Base-by-base conservation (phyloP, 2,888 invertebrate genomes). In the Leucoptera coffeella region DNA sequence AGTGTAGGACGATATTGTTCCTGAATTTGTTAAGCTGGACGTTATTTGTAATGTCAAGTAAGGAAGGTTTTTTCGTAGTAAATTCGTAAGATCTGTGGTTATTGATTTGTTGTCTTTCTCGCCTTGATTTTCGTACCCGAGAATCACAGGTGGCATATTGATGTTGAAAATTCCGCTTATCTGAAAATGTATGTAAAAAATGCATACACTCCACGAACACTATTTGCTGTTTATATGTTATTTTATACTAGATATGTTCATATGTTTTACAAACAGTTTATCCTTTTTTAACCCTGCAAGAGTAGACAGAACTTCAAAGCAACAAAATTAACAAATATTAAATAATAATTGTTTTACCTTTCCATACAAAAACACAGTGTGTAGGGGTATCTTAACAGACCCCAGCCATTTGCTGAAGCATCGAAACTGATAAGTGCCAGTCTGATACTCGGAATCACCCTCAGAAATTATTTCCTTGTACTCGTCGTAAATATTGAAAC, bases 141-240 rank as follows among this genome's bases (percentile, higher is more conserved):
- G 67, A 26, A 89, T 43, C 6, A 88, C 60, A 13, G 82, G 77
- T 1, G 92, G 90, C 12, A 80, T 75, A 34, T 73, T 71, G 32
- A 93, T 45, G 49, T 83, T 80, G 50, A 93, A 90, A 12, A 83
- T 83, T 6, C 91, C 92, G 43, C 84, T 84, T 38, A 91, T 75
- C 89, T 90, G 48, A 29, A 69, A 71, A 19, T 10, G 2, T 4
- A n/a, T n/a, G n/a, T n/a, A n/a, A n/a, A n/a, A n/a, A n/a, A n/a
- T n/a, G n/a, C n/a, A n/a, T n/a, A n/a, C n/a, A n/a, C n/a, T n/a
- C n/a, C n/a, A n/a, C n/a, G n/a, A n/a, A 13, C 15, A 7, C 14
- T n/a, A n/a, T 15, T 28, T 1, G 22, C 14, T 9, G 5, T 21
- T 12, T 10, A 28, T 28, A 44, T 26, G 22, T 27, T n/a, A 15